phyloP scores from a whole-genome alignment of 2,113 vertebrate genomes.

The Carassius gibelio region DNA sequence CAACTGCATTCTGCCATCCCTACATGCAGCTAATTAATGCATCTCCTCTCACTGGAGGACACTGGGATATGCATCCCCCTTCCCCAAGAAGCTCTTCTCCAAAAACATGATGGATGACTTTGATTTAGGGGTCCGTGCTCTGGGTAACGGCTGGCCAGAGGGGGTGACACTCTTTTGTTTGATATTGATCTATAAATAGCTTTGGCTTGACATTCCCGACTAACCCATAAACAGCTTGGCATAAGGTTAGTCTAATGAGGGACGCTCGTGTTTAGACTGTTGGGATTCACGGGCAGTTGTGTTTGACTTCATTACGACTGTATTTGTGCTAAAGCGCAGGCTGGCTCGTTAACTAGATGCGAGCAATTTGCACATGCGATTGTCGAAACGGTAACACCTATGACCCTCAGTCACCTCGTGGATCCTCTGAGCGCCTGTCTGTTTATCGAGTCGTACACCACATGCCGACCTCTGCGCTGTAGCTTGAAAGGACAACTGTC shows the following conservation, averaged over 20 bases:
- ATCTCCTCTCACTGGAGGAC: conserved; percentile 69
- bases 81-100: conserved; percentile 26
- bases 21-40: conserved; percentile 79
- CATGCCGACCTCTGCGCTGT: conserved; percentile 63
- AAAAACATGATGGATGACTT: conserved; percentile 71
- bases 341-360: conserved; percentile 41
- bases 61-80: conserved; percentile 65
- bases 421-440: conserved; percentile 4
- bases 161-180: conserved; percentile 62
- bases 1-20: conserved; percentile 66
- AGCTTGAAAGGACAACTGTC: conserved; percentile 74
- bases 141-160: conserved; percentile 60
- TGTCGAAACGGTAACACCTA: conserved; percentile 12
- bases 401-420: background rate
- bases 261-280: conserved; percentile 41
- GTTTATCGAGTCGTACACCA: background rate
- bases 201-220: conserved; percentile 54
- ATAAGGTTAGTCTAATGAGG: conserved; percentile 50
- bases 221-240: conserved; percentile 52
- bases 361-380: background rate
- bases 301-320: conserved; percentile 48
- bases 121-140: conserved; percentile 67
- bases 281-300: conserved; percentile 47
- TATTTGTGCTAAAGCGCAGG: conserved; percentile 40
- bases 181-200: conserved; percentile 64